phyloP scores from a whole-genome alignment of 2,888 invertebrate genomes.

The Drosophila aldrichi region DNA sequence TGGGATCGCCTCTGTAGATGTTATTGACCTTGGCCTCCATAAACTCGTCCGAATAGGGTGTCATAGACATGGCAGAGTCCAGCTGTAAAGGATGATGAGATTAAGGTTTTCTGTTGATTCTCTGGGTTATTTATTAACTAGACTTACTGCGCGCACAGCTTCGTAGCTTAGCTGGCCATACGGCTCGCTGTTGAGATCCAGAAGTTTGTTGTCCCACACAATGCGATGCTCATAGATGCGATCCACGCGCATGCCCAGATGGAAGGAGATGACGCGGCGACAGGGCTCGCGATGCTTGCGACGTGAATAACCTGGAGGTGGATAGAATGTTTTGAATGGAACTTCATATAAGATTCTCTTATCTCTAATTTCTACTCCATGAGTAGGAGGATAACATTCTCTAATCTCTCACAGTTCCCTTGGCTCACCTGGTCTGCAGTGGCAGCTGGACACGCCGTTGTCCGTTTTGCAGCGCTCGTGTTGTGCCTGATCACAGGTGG shows the following conservation, averaged over 20 bases:
- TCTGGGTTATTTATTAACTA: not conserved
- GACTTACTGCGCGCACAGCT: constrained; percentile 93
- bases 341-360: not conserved
- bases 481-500: constrained; percentile 94
- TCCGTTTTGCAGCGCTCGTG: constrained; percentile 95
- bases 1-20: constrained; percentile 90
- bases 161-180: constrained; percentile 94
- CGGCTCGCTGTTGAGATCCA: constrained; percentile 91
- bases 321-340: not conserved
- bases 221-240: constrained; percentile 92
- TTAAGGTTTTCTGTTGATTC: not conserved
- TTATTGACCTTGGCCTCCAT: constrained; percentile 92
- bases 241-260: constrained; percentile 93
- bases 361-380: not conserved
- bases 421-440: constrained; percentile 90
- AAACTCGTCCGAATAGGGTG: constrained; percentile 94
- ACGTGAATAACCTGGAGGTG: constrained; percentile 87
- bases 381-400: not conserved
- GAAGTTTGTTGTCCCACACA: constrained; percentile 91
- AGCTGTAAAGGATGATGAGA: constrained; percentile 87
- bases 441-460: constrained; percentile 94
- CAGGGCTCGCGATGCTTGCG: constrained; percentile 91
- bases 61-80: constrained; percentile 96
- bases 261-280: constrained; percentile 91
- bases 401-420: not conserved